Percentiles rank a stretch among this genome's conserved stretches.
Conservation (phyloP, 2,797 vertebrate genomes). For the Amazona finschi region DNA sequence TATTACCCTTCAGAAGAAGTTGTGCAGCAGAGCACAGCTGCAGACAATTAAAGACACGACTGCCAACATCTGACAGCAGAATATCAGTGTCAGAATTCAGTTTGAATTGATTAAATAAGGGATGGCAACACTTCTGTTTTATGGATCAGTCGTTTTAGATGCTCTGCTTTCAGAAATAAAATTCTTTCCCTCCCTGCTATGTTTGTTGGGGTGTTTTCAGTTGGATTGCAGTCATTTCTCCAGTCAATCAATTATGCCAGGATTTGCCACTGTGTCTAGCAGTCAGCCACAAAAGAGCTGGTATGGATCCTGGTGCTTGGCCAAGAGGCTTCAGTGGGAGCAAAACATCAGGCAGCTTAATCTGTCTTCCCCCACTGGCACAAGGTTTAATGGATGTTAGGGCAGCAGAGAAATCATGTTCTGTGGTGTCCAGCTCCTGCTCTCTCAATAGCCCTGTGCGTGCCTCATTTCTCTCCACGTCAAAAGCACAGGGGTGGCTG, state of each 20-base stretch:
- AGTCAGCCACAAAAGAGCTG: constrained; percentile 41
- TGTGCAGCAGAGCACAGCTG: constrained; percentile 20
- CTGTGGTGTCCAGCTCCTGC: not conserved
- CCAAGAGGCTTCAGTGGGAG: constrained; percentile 13
- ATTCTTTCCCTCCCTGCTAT: constrained; percentile 29
- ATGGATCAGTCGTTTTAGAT: constrained; percentile 50
- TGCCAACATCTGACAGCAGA: constrained; percentile 50
- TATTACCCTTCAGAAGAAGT: not conserved
- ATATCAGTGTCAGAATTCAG: constrained; percentile 61
- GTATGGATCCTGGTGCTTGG: constrained; percentile 29
- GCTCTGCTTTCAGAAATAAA: constrained; percentile 45
- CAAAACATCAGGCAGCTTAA: constrained; percentile 20
- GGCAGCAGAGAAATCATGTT: constrained; percentile 23
- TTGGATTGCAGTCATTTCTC: not conserved
- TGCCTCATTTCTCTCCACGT: not conserved
- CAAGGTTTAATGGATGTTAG: constrained; percentile 33
- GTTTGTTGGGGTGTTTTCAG: constrained; percentile 40
- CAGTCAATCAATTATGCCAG: constrained; percentile 52
- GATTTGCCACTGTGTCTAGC: constrained; percentile 50
- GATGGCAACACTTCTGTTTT: constrained; percentile 66
- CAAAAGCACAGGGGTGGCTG: not conserved
- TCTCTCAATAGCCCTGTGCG: not conserved
- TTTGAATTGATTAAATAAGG: constrained; percentile 61
- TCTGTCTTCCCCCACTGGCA: constrained; percentile 42
- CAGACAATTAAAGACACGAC: constrained; percentile 24